Percentiles rank a stretch among this genome's conserved stretches.
These are phyloP conservation scores for Tiliqua scincoides DNA, from an alignment of 2,113 vertebrate species.

Conservation along the genomic window DNA sequence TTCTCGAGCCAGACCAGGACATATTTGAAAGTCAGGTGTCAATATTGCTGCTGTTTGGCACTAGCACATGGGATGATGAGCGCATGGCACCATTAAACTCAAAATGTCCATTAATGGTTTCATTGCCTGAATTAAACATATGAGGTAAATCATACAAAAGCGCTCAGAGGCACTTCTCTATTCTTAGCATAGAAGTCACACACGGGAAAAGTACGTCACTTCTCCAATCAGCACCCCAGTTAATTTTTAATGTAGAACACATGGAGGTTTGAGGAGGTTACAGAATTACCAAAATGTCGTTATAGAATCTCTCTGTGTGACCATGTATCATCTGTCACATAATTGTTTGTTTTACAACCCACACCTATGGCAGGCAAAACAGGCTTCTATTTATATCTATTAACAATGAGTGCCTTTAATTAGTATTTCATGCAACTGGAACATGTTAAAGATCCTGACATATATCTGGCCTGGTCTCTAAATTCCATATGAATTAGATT, in stretches of 20 bases:
- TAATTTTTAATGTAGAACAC: slow-evolving; percentile 78
- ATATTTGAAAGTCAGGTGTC: slow-evolving; percentile 14
- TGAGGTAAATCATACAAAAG: slow-evolving; percentile 68
- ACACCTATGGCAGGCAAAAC: slow-evolving; percentile 78
- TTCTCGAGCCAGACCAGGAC: neutral
- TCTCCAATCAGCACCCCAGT: slow-evolving; percentile 75
- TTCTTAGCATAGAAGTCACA: slow-evolving; percentile 73
- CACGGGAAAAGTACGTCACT: slow-evolving; percentile 69
- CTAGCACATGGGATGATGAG: slow-evolving; percentile 20
- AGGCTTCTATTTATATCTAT: slow-evolving; percentile 79
- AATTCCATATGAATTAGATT: slow-evolving; percentile 85
- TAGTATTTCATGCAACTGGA: slow-evolving; percentile 81
- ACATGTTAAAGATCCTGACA: slow-evolving; percentile 82
- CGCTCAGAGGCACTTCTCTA: slow-evolving; percentile 68
- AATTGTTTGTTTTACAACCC: slow-evolving; percentile 81
- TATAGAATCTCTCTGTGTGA: slow-evolving; percentile 77
- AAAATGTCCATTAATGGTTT: slow-evolving; percentile 64
- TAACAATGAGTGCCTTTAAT: slow-evolving; percentile 84
- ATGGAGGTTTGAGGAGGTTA: slow-evolving; percentile 76
- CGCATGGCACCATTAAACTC: slow-evolving; percentile 51
- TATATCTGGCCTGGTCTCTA: slow-evolving; percentile 77
- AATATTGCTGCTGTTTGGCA: slow-evolving; percentile 40
- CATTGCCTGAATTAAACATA: slow-evolving; percentile 64
- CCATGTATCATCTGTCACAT: slow-evolving; percentile 81
- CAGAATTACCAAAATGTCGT: slow-evolving; percentile 77